These are phyloP conservation scores for Venustoraphidia nigricollis DNA, from an alignment of 2,888 invertebrate species.

Conservation along the genomic window DNA sequence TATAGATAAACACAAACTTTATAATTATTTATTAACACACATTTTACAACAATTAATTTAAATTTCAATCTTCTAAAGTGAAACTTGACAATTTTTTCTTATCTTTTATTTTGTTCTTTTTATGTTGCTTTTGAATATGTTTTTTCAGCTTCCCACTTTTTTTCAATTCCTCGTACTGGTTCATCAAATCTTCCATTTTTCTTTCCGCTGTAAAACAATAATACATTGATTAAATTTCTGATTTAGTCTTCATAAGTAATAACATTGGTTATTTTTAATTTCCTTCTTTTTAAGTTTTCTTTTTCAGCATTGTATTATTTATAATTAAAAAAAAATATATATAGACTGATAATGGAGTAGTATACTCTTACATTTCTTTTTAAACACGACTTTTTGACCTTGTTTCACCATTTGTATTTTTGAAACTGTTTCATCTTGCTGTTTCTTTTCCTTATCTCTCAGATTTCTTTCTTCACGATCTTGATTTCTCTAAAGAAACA, in stretches of 20 bases:
- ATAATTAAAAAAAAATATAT: no score
- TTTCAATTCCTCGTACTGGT: slow-evolving; percentile 69
- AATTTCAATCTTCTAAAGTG: background rate
- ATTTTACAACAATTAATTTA: no score
- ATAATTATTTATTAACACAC: no score
- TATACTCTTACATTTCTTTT: slow-evolving; percentile 47
- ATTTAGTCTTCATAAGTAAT: background rate
- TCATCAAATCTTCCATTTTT: slow-evolving; percentile 55
- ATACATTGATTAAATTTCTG: slow-evolving; percentile 2
- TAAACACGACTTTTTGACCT: slow-evolving; percentile 57
- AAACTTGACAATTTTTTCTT: slow-evolving; percentile 9
- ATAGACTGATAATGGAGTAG: background rate
- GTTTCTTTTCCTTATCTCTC: slow-evolving; percentile 36
- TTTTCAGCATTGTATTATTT: background rate
- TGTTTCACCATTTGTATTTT: slow-evolving; percentile 40
- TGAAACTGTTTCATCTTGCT: slow-evolving; percentile 36
- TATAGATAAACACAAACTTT: no score
- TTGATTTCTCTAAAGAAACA: slow-evolving; percentile 47
- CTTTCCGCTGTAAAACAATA: slow-evolving; percentile 52
- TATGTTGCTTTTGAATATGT: slow-evolving; percentile 65
- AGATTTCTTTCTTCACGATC: slow-evolving; percentile 46
- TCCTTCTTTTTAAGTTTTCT: background rate
- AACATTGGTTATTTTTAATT: no score
- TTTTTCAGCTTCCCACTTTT: slow-evolving; percentile 60
- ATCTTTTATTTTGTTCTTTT: slow-evolving; percentile 44